Base-by-base conservation (phyloP, 2,888 invertebrate genomes). In the Stenodera caucasica region DNA sequence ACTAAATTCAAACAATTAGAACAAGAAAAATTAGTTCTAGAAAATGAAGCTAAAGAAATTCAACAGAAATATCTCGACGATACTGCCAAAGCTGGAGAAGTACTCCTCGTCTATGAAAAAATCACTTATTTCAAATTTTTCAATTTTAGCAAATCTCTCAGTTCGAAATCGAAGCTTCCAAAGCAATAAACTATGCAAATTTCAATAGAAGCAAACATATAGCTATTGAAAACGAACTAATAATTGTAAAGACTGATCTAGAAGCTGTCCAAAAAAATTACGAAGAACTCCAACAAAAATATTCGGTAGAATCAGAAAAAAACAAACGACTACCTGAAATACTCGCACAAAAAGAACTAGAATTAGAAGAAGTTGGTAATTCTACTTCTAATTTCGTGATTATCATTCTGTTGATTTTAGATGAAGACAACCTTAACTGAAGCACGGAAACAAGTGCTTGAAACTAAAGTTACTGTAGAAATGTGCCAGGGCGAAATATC, bases 131-230 rank as follows among this genome's bases (percentile, higher is more conserved):
- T 9, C 14, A 15, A 37, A 3, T 1, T 15, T 37, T 6, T 29
- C 58, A 23, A 51, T 69, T 70, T 23, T 54, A 79, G 80, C 78
- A 87, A 79, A 82, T 87, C 0, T 84, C 83, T 63, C 84, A 85
- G 40, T 84, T 86, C 67, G 91, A 92, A 80, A 82, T 84, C 6
- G 92, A 93, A 80, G 80, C 90, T 1, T 85, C 89, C 30, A 89
- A 90, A 80, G 87, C 90, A 0, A 77, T 90, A 49, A 87, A 87
- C 69, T 75, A 91, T 37, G 89, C 88, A 0, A 86, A 88, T 32
- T 86, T 85, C 65, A 88, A 86, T 72, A 87, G 90, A 75, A 86
- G 87, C 23, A 89, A 88, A 76, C 83, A 84, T 61, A 85, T 85
- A 58, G 80, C 81, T 40, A 68, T 88, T 0, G 84, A 85, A 56